phyloP scores from a whole-genome alignment of 2,888 invertebrate genomes.

The Ephialtes manifestator region DNA sequence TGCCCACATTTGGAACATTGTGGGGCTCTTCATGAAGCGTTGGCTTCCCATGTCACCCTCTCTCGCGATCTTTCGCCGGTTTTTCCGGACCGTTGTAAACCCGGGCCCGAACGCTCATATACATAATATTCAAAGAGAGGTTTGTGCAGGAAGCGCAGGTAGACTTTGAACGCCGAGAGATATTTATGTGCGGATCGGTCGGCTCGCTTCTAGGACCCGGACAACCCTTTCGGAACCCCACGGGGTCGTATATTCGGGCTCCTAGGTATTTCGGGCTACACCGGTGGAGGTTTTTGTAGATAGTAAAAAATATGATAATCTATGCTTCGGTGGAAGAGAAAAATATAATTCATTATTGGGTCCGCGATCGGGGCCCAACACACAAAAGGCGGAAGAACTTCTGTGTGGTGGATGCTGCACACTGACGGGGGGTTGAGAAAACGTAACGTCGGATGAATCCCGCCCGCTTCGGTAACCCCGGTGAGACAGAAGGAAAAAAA shows the following conservation, averaged over 20 bases:
- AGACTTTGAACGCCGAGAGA: slow-evolving; percentile 74
- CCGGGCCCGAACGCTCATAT: slow-evolving; percentile 55
- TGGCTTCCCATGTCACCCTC: slow-evolving; percentile 60
- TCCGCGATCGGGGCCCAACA: slow-evolving; percentile 35
- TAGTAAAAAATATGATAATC: slow-evolving; percentile 86
- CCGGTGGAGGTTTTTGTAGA: slow-evolving; percentile 79
- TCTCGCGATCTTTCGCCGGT: slow-evolving; percentile 58
- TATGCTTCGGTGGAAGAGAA: slow-evolving; percentile 85
- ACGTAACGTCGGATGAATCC: slow-evolving; percentile 78
- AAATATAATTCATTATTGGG: slow-evolving; percentile 85
- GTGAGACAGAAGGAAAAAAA: slow-evolving; percentile 74
- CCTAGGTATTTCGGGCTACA: slow-evolving; percentile 38
- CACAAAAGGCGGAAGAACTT: slow-evolving; percentile 59
- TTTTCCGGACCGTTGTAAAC: slow-evolving; percentile 48
- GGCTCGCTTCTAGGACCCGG: slow-evolving; percentile 43
- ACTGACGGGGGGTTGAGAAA: slow-evolving; percentile 51
- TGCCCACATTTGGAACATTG: slow-evolving; percentile 47
- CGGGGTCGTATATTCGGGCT: slow-evolving; percentile 45
- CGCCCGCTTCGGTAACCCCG: slow-evolving; percentile 79
- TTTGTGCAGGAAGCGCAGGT: slow-evolving; percentile 66
- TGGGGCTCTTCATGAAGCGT: slow-evolving; percentile 30
- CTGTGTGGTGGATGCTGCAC: slow-evolving; percentile 43
- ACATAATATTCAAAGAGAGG: slow-evolving; percentile 67
- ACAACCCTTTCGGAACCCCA: slow-evolving; percentile 71
- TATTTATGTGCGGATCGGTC: slow-evolving; percentile 79